A percentile compares a stretch with the other conserved stretches of the same genome.
Evolutionary conservation across 2,888 invertebrate genomes (phyloP).

Genomic region (Plebejus anna): DNA sequence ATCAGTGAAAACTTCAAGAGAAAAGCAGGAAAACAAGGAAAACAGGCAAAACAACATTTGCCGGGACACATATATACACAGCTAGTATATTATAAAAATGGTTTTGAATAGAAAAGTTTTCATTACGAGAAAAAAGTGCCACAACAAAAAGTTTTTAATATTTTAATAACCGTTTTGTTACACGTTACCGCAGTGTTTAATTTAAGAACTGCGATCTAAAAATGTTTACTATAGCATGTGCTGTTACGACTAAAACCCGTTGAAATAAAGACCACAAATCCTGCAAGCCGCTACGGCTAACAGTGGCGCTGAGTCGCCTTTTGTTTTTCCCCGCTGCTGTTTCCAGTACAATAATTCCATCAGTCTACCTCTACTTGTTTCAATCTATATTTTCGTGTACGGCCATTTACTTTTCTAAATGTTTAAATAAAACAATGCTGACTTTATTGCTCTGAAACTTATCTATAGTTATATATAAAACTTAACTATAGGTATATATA

Average conservation of each 20-base stretch:
- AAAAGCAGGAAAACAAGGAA: no score
- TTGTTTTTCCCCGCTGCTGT: slow-evolving; percentile 35
- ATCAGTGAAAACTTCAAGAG: no score
- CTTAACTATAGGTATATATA: no score
- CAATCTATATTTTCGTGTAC: neutral
- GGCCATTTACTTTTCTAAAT: neutral
- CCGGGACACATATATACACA: no score
- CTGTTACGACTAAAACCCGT: slow-evolving; percentile 14
- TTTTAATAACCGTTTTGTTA: slow-evolving; percentile 9
- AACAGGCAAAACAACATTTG: no score
- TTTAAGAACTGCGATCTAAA: neutral
- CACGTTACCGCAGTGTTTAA: slow-evolving; percentile 3
- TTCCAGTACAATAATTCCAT: slow-evolving; percentile 34
- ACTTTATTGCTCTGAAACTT: no score
- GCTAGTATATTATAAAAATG: neutral
- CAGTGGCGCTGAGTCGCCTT: slow-evolving; percentile 27
- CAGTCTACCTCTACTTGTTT: slow-evolving; percentile 9
- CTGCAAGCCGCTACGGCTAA: slow-evolving; percentile 23
- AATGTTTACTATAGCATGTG: neutral
- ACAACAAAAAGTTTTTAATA: slow-evolving; percentile 11
- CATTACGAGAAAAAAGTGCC: neutral
- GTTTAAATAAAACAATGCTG: neutral
- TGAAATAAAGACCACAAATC: slow-evolving; percentile 23
- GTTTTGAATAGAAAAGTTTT: neutral
- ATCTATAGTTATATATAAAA: no score